These are phyloP conservation scores for Pristionchus arcanus DNA, from an alignment of 2,888 invertebrate genomes.

Conservation along the genomic window DNA sequence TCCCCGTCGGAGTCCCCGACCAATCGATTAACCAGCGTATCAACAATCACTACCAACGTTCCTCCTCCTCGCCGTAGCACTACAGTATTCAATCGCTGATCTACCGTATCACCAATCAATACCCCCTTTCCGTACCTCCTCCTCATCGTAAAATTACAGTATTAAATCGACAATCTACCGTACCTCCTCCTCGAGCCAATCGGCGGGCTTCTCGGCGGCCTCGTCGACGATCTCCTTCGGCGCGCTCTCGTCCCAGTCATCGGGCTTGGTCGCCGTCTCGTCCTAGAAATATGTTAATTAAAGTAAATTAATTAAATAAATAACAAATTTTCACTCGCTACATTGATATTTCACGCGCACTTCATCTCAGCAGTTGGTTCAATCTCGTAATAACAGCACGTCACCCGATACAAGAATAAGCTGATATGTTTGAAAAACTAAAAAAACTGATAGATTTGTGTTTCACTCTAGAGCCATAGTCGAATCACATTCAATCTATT, in stretches of 20 bases:
- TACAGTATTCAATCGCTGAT: neutral
- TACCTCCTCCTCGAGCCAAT: slow-evolving; percentile 89
- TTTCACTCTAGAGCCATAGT: too few relatives aligned
- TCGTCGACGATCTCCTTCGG: slow-evolving; percentile 88
- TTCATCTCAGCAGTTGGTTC: neutral
- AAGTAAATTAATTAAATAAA: neutral
- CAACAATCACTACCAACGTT: neutral
- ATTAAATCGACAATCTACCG: neutral
- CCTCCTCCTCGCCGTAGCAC: too few relatives aligned
- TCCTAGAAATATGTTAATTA: slow-evolving; percentile 53
- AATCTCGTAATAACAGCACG: neutral
- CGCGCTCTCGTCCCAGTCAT: slow-evolving; percentile 90
- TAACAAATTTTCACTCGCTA: neutral
- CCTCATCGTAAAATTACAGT: slow-evolving; percentile 83
- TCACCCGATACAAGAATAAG: too few relatives aligned
- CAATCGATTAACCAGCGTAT: too few relatives aligned
- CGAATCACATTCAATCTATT: too few relatives aligned
- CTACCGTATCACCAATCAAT: neutral
- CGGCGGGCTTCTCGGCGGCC: slow-evolving; percentile 72
- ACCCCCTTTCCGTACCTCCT: slow-evolving; percentile 84
- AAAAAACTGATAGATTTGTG: too few relatives aligned
- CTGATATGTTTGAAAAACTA: too few relatives aligned
- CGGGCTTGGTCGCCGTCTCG: slow-evolving; percentile 87
- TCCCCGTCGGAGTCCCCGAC: too few relatives aligned
- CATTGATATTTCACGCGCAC: neutral